Base-by-base conservation (phyloP, 2,113 vertebrate genomes). In the Mixornis gularis region DNA sequence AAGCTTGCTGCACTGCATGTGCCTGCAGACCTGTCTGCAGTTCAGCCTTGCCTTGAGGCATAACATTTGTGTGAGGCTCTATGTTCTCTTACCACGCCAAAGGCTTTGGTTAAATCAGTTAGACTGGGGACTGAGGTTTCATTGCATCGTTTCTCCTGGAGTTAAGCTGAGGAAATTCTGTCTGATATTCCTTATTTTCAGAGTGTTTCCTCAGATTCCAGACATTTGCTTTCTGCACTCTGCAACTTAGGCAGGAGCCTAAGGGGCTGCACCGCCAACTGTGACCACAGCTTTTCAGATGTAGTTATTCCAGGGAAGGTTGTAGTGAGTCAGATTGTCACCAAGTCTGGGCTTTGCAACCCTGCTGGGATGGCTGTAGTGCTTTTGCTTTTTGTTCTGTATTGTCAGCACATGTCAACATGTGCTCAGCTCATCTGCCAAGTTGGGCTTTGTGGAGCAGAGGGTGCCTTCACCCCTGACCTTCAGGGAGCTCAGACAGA, bases 191-290 rank as follows among this genome's bases (percentile, higher is more conserved):
- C 44, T 25, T 5, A 1, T 48, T 90, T 92, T 78, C 80, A n/a
- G 38, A 64, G 68, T 16, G 73, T 72, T 34, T 89, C 27, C 34
- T 87, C 55, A 58, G 59, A 80, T 69, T 76, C 30, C 58, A 92
- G 66, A 14, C 21, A 17, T 52, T 59, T 59, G 21, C 30, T 59
- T 93, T 56, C 63, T 69, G 15, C 1, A 2, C 38, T 49, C 20
- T 79, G 32, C 68, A 52, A 41, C 59, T 58, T 24, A 34, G 59
- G 44, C 3, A 1, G 36, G 63, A 92, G 41, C 85, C 88, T 81
- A 40, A 38, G 69, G 43, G 72, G 56, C 44, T 1, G 3, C 4
- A 13, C 66, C 0, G 0, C 40, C 58, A 38, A 24, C 49, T 76
- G 66, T 1, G 3, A 58, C 63, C 0, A 0, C 34, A 41, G 34